These are phyloP conservation scores for Patella ulyssiponensis DNA, from an alignment of 2,888 invertebrate species.

Conservation along the genomic window DNA sequence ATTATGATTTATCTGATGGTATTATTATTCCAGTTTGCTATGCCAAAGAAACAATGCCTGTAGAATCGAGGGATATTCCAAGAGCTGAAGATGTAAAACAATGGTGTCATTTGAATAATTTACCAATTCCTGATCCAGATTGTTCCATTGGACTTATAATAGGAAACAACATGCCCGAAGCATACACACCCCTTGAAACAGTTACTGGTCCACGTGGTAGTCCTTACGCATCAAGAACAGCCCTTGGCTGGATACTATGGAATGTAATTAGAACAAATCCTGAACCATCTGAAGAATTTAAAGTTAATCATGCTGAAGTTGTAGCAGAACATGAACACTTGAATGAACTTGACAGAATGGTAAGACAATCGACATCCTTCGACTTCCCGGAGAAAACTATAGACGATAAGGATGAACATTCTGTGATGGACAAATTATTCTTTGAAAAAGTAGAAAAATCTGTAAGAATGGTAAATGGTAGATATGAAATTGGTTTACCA, in stretches of 20 bases:
- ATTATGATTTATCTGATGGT: background rate
- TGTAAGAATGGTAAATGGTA: too few relatives aligned
- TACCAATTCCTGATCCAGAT: background rate
- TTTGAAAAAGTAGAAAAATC: too few relatives aligned
- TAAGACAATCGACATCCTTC: too few relatives aligned
- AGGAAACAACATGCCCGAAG: slow-evolving; percentile 16
- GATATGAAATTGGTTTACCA: too few relatives aligned
- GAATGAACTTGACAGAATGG: background rate
- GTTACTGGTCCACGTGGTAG: slow-evolving; percentile 3
- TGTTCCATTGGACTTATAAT: background rate
- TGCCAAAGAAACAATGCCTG: background rate
- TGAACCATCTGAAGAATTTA: background rate
- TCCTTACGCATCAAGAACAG: slow-evolving; percentile 27
- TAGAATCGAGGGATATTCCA: background rate
- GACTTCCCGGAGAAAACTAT: too few relatives aligned
- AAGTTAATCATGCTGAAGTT: slow-evolving; percentile 13
- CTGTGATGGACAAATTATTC: too few relatives aligned
- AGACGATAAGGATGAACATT: too few relatives aligned
- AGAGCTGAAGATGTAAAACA: slow-evolving; percentile 11
- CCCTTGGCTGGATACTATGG: slow-evolving; percentile 30
- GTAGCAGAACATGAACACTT: slow-evolving; percentile 84
- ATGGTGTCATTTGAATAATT: slow-evolving; percentile 2
- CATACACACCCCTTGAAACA: background rate
- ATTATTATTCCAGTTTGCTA: background rate
- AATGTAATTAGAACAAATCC: slow-evolving; percentile 15